Base-by-base conservation (phyloP, 1,140 invertebrate genomes). In the Pseudachorutes palmiensis region DNA sequence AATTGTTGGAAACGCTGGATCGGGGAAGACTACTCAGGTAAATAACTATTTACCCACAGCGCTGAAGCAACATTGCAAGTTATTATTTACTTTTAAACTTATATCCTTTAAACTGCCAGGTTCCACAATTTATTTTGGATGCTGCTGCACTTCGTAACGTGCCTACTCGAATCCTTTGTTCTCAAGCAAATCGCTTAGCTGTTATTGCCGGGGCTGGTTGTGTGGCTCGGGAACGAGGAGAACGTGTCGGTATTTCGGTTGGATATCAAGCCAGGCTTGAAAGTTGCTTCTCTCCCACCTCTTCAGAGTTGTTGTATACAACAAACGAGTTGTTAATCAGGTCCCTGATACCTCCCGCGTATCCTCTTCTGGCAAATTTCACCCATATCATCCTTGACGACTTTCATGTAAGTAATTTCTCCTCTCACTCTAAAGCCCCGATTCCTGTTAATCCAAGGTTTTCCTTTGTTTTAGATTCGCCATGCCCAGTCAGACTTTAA, bases 251-350 rank as follows among this genome's bases (percentile, higher is more conserved):
- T 0, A 78, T 81, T 62, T 83, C 81, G 45, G 81, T 86, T 48
- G 85, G 85, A 1, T 86, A 85, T 75, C 83, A 86, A 70, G 84
- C 86, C 33, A 75, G 83, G 30, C 72, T 82, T 22, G 81, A 82
- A 71, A 79, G 76, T 24, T 30, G 55, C 31, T 32, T 22, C 45
- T 61, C 32, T 30, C 61, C 61, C 2, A 2, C 2, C 22, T 14
- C 26, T n/a, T 31, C 61, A 31, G 9, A 41, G 9, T 32, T 63
- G 16, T 12, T 32, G 2, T 63, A 45, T 29, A 9, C 30, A 28
- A 63, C 61, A 22, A 22, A 16, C 24, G 61, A 41, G 9, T 3
- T 48, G 5, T 32, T 63, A 2, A 19, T 63, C 19, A 5, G 61
- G 14, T 60, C 58, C 12, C 24, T 55, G 24, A 55, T 55, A 19